Base-by-base conservation (phyloP, 2,113 vertebrate species). In the Patagioenas fasciata region DNA sequence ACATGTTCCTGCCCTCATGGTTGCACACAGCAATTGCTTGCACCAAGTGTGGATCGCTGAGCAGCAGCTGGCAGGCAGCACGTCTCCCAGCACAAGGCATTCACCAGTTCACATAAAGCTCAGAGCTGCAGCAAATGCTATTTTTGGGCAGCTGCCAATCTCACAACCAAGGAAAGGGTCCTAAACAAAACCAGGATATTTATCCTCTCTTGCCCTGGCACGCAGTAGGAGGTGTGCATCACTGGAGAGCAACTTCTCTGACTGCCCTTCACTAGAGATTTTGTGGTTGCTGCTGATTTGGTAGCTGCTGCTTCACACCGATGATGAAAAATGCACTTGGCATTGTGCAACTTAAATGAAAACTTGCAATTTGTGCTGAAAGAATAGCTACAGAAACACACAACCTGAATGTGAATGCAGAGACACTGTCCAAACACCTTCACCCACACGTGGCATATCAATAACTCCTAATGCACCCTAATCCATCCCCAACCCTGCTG, bases 1-100 rank as follows among this genome's bases (percentile, higher is more conserved):
- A 9, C 0, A 1, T 0, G 0, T 24, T 61, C 48, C 51, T 0
- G 2, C 51, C 40, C 50, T 65, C 1, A 0, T 9, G 23, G 44
- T 57, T 42, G 54, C 13, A 5, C 21, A 6, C 2, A 5, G 66
- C 12, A 20, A 19, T 13, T 26, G 42, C 61, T 79, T 2, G 2
- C 64, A 28, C 47, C 53, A 25, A 11, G 58, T 0, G 25, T 15
- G 3, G 38, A 3, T 28, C 80, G 25, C 56, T 0, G 44, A 57
- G 72, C 58, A 84, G 90, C 67, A 75, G 60, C 44, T 57, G 85
- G 70, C 88, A 90, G 80, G 54, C 54, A 85, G 71, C 0, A 9
- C 70, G n/a, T 26, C 25, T 53, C 40, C 38, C 57, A 66, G 58
- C 29, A 65, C 15, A 38, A 78, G 54, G 19, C 29, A n/a, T 66